A percentile compares a stretch with the other conserved stretches of the same genome.
These are phyloP conservation scores for Argyresthia albistria DNA, from an alignment of 2,888 invertebrate genomes.

Conservation along the genomic window DNA sequence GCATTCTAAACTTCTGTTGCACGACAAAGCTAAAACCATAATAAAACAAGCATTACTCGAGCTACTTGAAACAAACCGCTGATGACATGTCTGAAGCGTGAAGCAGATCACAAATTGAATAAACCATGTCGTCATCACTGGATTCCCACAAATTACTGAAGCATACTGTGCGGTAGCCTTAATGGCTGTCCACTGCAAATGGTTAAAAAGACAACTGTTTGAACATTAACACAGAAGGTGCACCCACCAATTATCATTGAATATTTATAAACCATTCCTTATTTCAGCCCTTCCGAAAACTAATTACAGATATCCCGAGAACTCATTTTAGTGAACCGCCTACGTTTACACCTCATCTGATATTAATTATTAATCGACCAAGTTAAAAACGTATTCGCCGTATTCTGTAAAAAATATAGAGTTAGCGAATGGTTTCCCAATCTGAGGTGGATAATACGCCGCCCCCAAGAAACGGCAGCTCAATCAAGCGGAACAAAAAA, in stretches of 20 bases:
- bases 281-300: background rate
- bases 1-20: background rate
- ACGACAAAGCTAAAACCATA: background rate
- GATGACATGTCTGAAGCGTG: background rate
- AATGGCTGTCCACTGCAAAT: background rate
- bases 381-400: constrained; percentile 30
- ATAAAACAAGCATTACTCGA: background rate
- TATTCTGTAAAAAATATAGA: background rate
- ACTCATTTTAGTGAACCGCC: constrained; percentile 44
- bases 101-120: constrained; percentile 32
- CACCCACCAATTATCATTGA: too few species aligned
- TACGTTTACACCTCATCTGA: constrained; percentile 36
- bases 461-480: constrained; percentile 27
- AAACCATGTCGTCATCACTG: constrained; percentile 42
- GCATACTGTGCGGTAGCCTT: background rate
- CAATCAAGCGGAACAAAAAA: constrained; percentile 41
- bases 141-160: constrained; percentile 19
- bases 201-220: background rate
- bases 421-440: background rate
- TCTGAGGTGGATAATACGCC: background rate
- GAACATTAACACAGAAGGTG: too few species aligned
- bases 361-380: constrained; percentile 36
- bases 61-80: background rate
- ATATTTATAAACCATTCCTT: too few species aligned
- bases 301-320: constrained; percentile 10